These are phyloP conservation scores for Neoaliturus tenellus DNA, from an alignment of 2,888 invertebrate genomes.

Conservation along the genomic window DNA sequence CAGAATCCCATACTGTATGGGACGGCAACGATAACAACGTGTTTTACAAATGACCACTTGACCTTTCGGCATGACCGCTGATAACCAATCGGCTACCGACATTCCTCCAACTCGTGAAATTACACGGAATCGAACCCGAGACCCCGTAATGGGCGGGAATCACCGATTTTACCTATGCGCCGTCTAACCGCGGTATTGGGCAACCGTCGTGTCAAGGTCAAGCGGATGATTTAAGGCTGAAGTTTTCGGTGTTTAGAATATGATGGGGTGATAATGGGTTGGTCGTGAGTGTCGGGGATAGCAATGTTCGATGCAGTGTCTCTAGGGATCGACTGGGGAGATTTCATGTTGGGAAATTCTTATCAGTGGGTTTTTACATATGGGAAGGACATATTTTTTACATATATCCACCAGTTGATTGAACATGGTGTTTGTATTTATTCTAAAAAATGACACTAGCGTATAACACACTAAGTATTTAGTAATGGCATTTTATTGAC, in stretches of 20 bases:
- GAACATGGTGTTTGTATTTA: too few relatives aligned
- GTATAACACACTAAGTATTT: too few relatives aligned
- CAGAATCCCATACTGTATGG: neutral
- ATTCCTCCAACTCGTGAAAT: conserved; percentile 23
- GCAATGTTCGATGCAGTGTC: too few relatives aligned
- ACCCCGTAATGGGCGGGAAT: neutral
- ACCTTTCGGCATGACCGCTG: neutral
- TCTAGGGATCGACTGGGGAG: too few relatives aligned
- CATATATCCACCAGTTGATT: too few relatives aligned
- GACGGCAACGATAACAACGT: neutral
- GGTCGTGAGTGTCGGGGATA: too few relatives aligned
- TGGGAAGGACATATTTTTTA: too few relatives aligned
- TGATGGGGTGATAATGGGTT: neutral
- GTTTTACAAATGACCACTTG: conserved; percentile 33
- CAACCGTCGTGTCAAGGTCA: conserved; percentile 13
- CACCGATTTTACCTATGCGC: neutral
- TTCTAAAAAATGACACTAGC: too few relatives aligned
- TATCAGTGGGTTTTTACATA: too few relatives aligned
- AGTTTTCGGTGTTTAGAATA: neutral
- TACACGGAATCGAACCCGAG: neutral
- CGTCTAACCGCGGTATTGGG: neutral
- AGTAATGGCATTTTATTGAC: too few relatives aligned
- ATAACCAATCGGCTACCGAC: conserved; percentile 21
- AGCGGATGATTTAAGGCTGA: conserved; percentile 2
- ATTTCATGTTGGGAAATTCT: too few relatives aligned